Evolutionary conservation across 2,113 vertebrate genomes (phyloP).

Genomic region (Cyprinodon brontotheroides): DNA sequence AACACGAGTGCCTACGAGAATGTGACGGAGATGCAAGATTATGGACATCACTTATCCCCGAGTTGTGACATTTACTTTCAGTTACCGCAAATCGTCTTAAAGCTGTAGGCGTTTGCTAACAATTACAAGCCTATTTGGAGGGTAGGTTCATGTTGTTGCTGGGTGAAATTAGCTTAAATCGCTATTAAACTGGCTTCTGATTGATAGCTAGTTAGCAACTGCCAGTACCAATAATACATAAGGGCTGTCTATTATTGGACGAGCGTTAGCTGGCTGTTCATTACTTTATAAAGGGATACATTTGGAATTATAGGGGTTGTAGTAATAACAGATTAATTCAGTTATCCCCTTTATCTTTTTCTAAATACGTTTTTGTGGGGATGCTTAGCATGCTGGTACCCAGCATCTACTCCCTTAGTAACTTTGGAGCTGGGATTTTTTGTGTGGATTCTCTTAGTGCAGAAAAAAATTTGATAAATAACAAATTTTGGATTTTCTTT

Average conservation of each 20-base stretch:
- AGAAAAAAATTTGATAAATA: not conserved
- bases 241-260: conserved; percentile 52
- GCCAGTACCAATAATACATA: conserved; percentile 59
- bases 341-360: not conserved
- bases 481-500: not conserved
- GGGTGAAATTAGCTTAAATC: conserved; percentile 45
- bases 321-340: not conserved
- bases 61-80: conserved; percentile 39
- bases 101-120: not conserved
- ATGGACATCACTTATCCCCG: conserved; percentile 53
- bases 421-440: conserved; percentile 50
- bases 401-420: conserved; percentile 18
- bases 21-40: conserved; percentile 73
- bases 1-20: conserved; percentile 74
- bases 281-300: conserved; percentile 49
- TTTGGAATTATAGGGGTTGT: conserved; percentile 6
- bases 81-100: conserved; percentile 14
- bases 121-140: not conserved
- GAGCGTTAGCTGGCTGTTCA: conserved; percentile 33
- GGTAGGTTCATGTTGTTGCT: conserved; percentile 13
- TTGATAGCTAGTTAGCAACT: conserved; percentile 69
- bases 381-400: conserved; percentile 34
- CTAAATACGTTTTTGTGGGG: conserved; percentile 7
- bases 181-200: conserved; percentile 56
- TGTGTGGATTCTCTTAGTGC: not conserved